These are phyloP conservation scores for Psittacara wagleri DNA, from an alignment of 2,113 vertebrate species.

Conservation along the genomic window DNA sequence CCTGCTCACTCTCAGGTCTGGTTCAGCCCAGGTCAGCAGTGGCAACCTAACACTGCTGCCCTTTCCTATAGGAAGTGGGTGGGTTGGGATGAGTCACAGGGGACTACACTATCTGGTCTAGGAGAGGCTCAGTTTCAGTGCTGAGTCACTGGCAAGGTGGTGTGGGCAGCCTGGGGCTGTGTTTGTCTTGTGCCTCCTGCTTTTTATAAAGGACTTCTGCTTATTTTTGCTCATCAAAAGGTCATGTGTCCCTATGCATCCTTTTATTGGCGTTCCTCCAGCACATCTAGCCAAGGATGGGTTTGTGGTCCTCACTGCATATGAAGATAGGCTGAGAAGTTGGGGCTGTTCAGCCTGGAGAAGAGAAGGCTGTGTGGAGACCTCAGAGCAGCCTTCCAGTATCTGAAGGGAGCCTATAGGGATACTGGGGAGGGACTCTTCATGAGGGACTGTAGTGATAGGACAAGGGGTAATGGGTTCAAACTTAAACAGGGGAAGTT, in stretches of 20 bases:
- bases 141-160: slow-evolving; percentile 24
- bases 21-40: not conserved
- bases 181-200: not conserved
- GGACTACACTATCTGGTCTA: not conserved
- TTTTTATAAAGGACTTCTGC: not conserved
- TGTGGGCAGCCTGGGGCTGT: not conserved
- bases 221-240: not conserved
- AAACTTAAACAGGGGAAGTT: too few relatives aligned
- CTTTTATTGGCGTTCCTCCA: not conserved
- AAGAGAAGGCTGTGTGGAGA: too few relatives aligned
- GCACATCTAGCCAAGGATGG: not conserved
- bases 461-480: too few relatives aligned
- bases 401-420: too few relatives aligned
- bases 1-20: rapidly evolving
- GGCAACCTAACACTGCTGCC: not conserved
- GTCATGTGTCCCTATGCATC: not conserved
- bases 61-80: not conserved
- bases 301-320: rapidly evolving
- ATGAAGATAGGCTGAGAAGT: too few relatives aligned
- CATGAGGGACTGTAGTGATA: too few relatives aligned
- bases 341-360: too few relatives aligned
- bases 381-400: too few relatives aligned
- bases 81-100: slow-evolving; percentile 33
- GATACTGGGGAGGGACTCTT: too few relatives aligned
- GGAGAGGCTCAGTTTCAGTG: not conserved